Evolutionary conservation across 2,888 invertebrate genomes (phyloP).

Genomic region (Catotricha subobsoleta): DNA sequence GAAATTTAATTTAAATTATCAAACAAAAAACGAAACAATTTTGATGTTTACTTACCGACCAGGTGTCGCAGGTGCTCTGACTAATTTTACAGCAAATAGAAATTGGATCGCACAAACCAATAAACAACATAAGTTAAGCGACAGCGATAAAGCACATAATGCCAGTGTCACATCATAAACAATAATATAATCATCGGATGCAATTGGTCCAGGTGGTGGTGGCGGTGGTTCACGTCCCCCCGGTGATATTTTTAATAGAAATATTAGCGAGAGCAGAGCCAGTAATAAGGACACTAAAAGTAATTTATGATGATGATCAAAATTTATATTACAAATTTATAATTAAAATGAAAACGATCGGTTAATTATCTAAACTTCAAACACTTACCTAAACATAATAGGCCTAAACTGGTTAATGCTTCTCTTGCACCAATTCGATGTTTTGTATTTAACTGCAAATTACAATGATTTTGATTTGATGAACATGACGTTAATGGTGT

Average conservation of each 20-base stretch:
- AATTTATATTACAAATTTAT: no score
- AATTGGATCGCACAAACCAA: constrained; percentile 89
- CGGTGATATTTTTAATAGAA: constrained; percentile 65
- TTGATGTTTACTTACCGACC: constrained; percentile 32
- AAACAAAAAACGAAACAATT: neutral
- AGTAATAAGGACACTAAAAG: constrained; percentile 54
- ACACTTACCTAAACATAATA: constrained; percentile 48
- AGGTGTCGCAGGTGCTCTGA: constrained; percentile 65
- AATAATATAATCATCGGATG: constrained; percentile 64
- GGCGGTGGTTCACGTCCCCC: constrained; percentile 31
- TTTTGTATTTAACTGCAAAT: constrained; percentile 19
- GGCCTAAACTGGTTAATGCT: constrained; percentile 66
- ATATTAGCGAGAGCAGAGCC: constrained; percentile 66
- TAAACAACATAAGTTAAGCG: constrained; percentile 76
- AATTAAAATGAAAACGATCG: neutral
- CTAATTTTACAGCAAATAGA: constrained; percentile 80
- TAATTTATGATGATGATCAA: neutral
- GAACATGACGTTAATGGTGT: constrained; percentile 20
- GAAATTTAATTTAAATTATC: neutral
- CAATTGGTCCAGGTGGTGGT: constrained; percentile 30
- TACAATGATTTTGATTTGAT: constrained; percentile 18
- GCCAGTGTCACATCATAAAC: constrained; percentile 86
- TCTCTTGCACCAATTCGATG: constrained; percentile 49
- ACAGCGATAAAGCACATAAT: constrained; percentile 71
- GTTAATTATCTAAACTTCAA: neutral